Evolutionary conservation across 1,140 invertebrate genomes (phyloP).

Genomic region (Pseudomyrmex cubaensis): DNA sequence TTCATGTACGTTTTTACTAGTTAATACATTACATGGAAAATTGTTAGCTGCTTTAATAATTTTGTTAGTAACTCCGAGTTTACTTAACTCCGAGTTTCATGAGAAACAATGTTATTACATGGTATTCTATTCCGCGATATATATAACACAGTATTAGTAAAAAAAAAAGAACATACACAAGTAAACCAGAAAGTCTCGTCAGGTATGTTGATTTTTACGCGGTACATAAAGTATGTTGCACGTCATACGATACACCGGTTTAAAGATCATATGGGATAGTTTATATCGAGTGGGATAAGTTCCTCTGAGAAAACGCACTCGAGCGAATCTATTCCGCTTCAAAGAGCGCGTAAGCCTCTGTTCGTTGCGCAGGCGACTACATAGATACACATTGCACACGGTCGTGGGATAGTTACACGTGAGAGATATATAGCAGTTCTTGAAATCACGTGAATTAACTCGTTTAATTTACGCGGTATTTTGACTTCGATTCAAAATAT

Average conservation of each 20-base stretch:
- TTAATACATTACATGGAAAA: neutral
- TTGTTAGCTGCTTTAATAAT: neutral
- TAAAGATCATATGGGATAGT: constrained; percentile 24
- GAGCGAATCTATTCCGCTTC: constrained; percentile 57
- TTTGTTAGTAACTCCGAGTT: too few relatives aligned
- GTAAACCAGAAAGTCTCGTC: neutral
- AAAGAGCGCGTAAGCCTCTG: constrained; percentile 37
- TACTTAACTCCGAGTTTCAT: neutral
- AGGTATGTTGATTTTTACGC: neutral
- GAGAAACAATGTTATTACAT: neutral
- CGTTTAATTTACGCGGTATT: constrained; percentile 9
- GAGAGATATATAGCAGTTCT: neutral
- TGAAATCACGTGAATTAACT: constrained; percentile 34
- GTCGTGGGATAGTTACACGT: constrained; percentile 48
- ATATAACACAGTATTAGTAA: neutral
- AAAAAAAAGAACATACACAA: neutral
- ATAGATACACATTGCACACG: constrained; percentile 6
- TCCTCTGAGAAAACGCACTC: constrained; percentile 58
- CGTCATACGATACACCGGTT: constrained; percentile 8
- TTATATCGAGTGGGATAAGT: constrained; percentile 29
- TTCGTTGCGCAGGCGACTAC: neutral
- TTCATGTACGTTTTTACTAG: too few relatives aligned
- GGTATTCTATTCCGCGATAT: neutral
- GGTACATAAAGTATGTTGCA: neutral
- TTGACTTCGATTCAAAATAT: too few relatives aligned